Evolutionary conservation across 35 echinoderm and acorn worm species (phyloP).

Genomic region (Diadema setosum): DNA sequence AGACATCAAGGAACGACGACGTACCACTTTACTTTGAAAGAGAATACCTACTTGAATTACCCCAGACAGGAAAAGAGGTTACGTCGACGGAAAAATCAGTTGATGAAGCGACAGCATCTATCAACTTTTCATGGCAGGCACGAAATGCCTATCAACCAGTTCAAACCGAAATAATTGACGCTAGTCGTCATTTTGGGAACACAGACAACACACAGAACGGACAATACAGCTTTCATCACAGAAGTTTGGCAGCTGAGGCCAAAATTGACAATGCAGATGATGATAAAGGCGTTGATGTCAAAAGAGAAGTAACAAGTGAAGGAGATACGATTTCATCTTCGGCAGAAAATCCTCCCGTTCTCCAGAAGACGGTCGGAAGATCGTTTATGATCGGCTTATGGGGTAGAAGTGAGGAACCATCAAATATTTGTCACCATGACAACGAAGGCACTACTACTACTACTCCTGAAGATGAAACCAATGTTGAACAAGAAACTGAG

Average conservation of each 20-base stretch:
- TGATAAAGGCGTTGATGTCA: no score
- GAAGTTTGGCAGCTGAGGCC: no score
- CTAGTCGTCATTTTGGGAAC: no score
- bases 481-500: background rate
- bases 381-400: background rate
- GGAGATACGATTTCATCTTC: background rate
- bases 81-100: no score
- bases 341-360: background rate
- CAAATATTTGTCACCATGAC: background rate
- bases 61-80: background rate
- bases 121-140: no score
- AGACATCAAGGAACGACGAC: background rate
- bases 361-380: background rate
- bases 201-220: no score
- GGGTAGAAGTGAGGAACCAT: background rate
- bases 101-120: no score
- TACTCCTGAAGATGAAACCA: background rate
- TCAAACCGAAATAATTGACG: no score
- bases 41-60: slow-evolving; percentile 1
- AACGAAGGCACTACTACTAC: background rate
- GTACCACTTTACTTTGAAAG: background rate
- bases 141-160: no score
- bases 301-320: background rate
- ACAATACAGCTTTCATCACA: no score
- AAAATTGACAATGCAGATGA: no score